phyloP scores from a whole-genome alignment of 2,888 invertebrate species.

The Drosophila parthenogenetica region DNA sequence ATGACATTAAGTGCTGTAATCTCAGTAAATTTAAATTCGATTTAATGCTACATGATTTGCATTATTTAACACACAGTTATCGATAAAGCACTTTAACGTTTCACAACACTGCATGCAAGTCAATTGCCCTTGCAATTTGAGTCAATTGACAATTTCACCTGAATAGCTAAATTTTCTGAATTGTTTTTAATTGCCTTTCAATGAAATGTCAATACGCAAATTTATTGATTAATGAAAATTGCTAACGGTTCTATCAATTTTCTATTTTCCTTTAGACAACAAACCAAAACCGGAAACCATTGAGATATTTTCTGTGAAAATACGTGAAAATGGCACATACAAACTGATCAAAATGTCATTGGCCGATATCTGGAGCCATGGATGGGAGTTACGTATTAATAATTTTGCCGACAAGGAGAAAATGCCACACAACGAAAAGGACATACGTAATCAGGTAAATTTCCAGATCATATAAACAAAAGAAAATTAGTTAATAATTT shows the following conservation, averaged over 20 bases:
- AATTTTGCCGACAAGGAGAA: conserved; percentile 90
- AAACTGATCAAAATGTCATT: conserved; percentile 88
- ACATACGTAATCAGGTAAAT: conserved; percentile 89
- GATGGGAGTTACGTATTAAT: conserved; percentile 89
- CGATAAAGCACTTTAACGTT: background rate
- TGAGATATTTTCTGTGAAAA: conserved; percentile 88
- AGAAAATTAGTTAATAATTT: background rate
- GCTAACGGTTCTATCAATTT: background rate
- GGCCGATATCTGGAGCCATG: conserved; percentile 89
- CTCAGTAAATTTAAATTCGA: too few species aligned
- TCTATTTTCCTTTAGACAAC: conserved; percentile 86
- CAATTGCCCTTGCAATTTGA: conserved; percentile 48
- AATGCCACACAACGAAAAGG: conserved; percentile 88
- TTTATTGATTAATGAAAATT: conserved; percentile 15
- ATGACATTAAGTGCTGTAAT: background rate
- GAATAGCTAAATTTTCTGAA: conserved; percentile 12
- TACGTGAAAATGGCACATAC: conserved; percentile 86
- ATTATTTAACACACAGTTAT: conserved; percentile 7
- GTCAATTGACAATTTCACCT: conserved; percentile 29
- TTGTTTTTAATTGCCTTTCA: conserved; percentile 39
- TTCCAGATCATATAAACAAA: background rate
- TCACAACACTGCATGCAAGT: conserved; percentile 29
- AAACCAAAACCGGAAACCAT: conserved; percentile 90
- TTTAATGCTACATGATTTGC: background rate
- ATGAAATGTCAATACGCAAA: conserved; percentile 24